A percentile compares a stretch with the other conserved stretches of the same genome.
Evolutionary conservation across 2,888 invertebrate species (phyloP).

Genomic region (Andrena hattorfiana): DNA sequence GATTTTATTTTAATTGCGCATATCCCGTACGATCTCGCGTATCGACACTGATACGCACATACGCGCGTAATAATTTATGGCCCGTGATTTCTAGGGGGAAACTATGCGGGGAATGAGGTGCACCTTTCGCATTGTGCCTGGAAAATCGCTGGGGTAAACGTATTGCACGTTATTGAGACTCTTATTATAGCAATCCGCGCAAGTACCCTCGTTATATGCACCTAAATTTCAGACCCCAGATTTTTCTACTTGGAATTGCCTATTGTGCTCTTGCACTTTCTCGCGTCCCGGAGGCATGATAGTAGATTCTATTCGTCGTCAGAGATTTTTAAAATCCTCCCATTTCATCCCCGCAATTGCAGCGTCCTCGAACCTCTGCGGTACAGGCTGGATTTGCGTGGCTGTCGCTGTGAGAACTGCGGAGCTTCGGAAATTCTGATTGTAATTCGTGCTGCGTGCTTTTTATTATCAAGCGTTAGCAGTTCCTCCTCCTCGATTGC

Average conservation of each 20-base stretch:
- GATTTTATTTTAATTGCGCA: constrained; percentile 54
- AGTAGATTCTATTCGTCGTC: not conserved
- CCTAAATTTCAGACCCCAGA: not conserved
- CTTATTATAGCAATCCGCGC: not conserved
- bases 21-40: constrained; percentile 27
- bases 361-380: too few species aligned
- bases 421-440: too few species aligned
- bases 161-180: not conserved
- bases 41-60: constrained; percentile 30
- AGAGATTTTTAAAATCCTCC: not conserved
- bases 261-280: not conserved
- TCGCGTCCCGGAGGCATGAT: not conserved
- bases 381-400: too few species aligned
- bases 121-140: constrained; percentile 14
- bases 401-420: too few species aligned
- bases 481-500: too few species aligned
- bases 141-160: not conserved
- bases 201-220: not conserved
- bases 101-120: constrained; percentile 14
- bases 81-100: constrained; percentile 16
- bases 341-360: not conserved
- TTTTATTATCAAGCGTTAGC: too few species aligned
- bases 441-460: too few species aligned
- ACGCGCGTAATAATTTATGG: constrained; percentile 32
- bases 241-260: not conserved